Evolutionary conservation across 2,797 vertebrate genomes (phyloP).

Genomic region (Lutra lutra): DNA sequence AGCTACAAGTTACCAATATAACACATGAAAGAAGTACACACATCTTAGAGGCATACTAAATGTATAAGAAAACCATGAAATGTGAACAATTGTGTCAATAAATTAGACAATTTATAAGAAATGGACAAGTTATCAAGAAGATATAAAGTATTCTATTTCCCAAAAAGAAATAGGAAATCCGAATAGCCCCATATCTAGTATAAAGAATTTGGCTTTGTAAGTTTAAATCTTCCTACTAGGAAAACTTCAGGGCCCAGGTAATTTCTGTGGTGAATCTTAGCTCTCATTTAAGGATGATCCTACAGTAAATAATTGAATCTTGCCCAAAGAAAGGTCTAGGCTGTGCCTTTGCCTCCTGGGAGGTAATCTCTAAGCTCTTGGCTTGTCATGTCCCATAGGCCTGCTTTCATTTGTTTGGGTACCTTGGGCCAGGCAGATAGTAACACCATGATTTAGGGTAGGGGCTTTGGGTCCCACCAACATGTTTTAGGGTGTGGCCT

Average conservation of each 20-base stretch:
- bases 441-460: not conserved
- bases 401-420: not conserved
- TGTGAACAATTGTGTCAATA: no score
- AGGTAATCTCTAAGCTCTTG: not conserved
- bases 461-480: not conserved
- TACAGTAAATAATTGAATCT: not conserved
- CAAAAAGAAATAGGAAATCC: not conserved
- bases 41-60: no score
- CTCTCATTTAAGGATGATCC: not conserved
- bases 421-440: not conserved
- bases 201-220: not conserved
- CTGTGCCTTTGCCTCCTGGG: not conserved
- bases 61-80: no score
- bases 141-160: no score
- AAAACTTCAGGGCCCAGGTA: not conserved
- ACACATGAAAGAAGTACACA: no score
- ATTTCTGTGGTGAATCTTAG: not conserved
- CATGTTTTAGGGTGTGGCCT: not conserved
- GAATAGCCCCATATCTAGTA: not conserved
- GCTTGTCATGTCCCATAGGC: not conserved
- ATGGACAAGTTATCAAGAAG: no score
- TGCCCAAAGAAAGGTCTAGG: not conserved
- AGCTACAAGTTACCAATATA: no score
- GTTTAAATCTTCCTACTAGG: not conserved
- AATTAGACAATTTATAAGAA: no score